These are phyloP conservation scores for Hymenopus coronatus DNA, from an alignment of 2,888 invertebrate genomes.

Conservation along the genomic window DNA sequence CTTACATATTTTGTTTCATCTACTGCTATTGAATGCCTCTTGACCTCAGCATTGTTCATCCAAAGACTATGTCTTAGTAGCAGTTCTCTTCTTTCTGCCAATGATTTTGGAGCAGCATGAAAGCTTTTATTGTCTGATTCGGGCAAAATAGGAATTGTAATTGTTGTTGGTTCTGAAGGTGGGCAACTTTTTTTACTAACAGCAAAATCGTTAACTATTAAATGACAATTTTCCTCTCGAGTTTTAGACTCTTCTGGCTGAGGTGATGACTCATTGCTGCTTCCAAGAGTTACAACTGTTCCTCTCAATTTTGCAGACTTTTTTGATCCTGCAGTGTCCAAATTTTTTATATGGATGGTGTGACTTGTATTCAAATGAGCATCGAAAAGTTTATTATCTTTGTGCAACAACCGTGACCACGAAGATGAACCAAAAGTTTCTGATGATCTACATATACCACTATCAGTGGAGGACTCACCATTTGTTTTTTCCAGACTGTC, in stretches of 20 bases:
- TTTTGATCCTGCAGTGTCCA: not conserved
- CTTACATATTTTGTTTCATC: constrained; percentile 45
- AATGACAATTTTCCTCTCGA: not conserved
- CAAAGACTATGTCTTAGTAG: not conserved
- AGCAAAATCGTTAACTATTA: not conserved
- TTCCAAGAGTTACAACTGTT: constrained; percentile 27
- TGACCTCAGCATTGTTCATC: constrained; percentile 41
- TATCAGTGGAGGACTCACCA: constrained; percentile 63
- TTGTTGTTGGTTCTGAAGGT: constrained; percentile 17
- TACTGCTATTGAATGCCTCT: constrained; percentile 58
- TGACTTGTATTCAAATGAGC: not conserved
- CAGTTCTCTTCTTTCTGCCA: constrained; percentile 9
- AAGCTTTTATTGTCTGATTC: not conserved
- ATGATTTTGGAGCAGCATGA: not conserved
- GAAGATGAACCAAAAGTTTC: constrained; percentile 57
- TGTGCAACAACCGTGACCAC: constrained; percentile 11
- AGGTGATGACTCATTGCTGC: not conserved
- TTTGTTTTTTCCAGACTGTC: constrained; percentile 22
- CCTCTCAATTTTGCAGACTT: not conserved
- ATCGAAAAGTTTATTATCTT: not conserved
- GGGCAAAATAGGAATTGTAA: constrained; percentile 26
- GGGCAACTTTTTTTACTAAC: not conserved
- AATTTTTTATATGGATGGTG: constrained; percentile 14
- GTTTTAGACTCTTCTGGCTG: not conserved
- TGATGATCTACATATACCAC: constrained; percentile 70